A percentile compares a stretch with the other conserved stretches of the same genome.
Conservation (phyloP, 2,113 vertebrate species). For the Fregetta grallaria region DNA sequence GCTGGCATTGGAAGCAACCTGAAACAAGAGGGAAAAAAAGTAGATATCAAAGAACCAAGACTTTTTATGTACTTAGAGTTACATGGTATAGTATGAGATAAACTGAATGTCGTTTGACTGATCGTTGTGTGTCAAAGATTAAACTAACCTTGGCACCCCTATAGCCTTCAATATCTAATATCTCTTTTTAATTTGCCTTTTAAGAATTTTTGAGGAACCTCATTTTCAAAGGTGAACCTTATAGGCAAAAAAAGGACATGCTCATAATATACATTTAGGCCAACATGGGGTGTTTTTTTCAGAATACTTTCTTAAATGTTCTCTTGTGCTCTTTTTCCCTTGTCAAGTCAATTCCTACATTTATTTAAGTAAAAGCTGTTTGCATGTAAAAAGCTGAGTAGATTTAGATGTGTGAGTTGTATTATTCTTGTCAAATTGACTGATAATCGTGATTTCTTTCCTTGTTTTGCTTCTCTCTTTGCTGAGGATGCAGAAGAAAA, state of each 20-base stretch:
- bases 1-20: neutral
- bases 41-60: neutral
- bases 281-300: neutral
- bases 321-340: neutral
- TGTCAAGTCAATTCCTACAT: neutral
- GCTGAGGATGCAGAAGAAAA: conserved; percentile 73
- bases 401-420: neutral
- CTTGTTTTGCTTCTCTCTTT: conserved; percentile 3
- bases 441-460: neutral
- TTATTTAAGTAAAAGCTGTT: neutral
- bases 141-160: neutral
- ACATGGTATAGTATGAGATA: neutral
- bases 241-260: neutral
- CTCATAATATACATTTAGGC: neutral
- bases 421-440: neutral
- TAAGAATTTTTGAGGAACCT: neutral
- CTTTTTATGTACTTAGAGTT: neutral
- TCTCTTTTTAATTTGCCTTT: neutral
- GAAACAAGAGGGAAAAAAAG: neutral
- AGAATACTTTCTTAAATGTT: neutral
- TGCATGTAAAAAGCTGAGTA: neutral
- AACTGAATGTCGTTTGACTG: neutral
- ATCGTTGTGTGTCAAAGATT: neutral
- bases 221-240: neutral
- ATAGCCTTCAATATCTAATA: neutral